phyloP scores from a whole-genome alignment of 37 sponge, comb jelly and placozoan genomes.

The Axinella damicornis region DNA sequence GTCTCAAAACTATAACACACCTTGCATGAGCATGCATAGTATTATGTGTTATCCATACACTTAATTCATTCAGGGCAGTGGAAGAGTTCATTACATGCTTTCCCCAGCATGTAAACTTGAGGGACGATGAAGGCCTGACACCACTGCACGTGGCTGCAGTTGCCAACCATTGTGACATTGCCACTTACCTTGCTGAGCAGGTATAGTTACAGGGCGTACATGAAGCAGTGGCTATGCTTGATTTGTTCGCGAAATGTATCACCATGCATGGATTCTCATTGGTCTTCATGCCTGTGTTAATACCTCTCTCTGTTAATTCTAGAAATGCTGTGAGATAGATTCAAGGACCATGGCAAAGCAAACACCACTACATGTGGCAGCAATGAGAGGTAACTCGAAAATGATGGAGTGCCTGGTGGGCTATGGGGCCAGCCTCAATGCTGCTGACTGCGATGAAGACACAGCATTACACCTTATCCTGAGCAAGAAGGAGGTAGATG shows the following conservation, averaged over 20 bases:
- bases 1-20: too few relatives aligned
- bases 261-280: too few relatives aligned
- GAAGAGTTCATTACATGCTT: not conserved
- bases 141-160: constrained; percentile 9
- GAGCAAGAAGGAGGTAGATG: not conserved
- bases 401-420: constrained; percentile 9
- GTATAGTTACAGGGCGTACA: not conserved
- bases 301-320: not conserved
- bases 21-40: too few relatives aligned
- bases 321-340: not conserved
- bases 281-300: not conserved
- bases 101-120: constrained; percentile 13
- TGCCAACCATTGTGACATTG: not conserved
- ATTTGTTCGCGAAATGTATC: too few relatives aligned
- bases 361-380: not conserved
- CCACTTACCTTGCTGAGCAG: not conserved
- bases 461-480: not conserved
- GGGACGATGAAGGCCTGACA: not conserved
- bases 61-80: not conserved
- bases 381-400: not conserved
- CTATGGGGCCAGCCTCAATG: not conserved
- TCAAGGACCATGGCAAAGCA: not conserved
- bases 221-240: too few relatives aligned
- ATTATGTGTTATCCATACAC: too few relatives aligned
- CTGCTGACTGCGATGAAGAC: not conserved